Conservation (phyloP, 2,797 vertebrate species). For the Manis pentadactyla region DNA sequence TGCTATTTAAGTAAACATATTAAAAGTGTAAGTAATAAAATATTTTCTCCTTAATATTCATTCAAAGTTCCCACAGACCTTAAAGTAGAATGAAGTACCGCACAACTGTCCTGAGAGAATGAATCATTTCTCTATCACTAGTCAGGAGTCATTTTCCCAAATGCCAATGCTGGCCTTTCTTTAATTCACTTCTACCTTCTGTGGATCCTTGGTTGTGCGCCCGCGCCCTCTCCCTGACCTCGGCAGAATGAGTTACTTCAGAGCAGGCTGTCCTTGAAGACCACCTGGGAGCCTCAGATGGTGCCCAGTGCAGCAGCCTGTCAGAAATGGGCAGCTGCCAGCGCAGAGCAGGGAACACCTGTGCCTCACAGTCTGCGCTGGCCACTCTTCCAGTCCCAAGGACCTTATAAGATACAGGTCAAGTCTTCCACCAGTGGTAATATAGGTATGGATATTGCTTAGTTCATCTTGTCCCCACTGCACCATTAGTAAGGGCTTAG, state of each 20-base stretch:
- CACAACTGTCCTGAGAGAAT: conserved; percentile 70
- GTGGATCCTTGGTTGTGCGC: conserved; percentile 54
- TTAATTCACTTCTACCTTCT: conserved; percentile 70
- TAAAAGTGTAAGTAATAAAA: conserved; percentile 59
- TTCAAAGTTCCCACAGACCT: conserved; percentile 68
- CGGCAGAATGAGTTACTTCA: conserved; percentile 50
- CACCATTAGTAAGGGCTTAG: not conserved
- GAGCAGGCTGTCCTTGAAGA: conserved; percentile 72
- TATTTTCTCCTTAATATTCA: conserved; percentile 68
- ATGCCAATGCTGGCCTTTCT: conserved; percentile 66
- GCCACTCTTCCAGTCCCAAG: conserved; percentile 56
- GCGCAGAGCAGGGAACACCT: conserved; percentile 69
- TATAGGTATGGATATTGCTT: not conserved
- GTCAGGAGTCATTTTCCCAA: conserved; percentile 71
- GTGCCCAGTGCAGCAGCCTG: conserved; percentile 72
- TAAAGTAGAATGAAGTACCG: conserved; percentile 71
- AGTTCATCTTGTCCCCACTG: not conserved
- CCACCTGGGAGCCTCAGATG: conserved; percentile 75
- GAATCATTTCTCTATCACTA: conserved; percentile 77
- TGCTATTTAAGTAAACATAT: conserved; percentile 69
- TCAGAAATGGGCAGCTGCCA: conserved; percentile 70
- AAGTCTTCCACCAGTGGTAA: not conserved
- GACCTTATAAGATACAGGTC: conserved; percentile 55
- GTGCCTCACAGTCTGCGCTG: conserved; percentile 76
- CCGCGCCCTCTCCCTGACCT: conserved; percentile 72